Evolutionary conservation across 2,888 invertebrate species (phyloP), one percentile per base, ranked within the genome.

Genomic region (Drosophila mimetica): DNA sequence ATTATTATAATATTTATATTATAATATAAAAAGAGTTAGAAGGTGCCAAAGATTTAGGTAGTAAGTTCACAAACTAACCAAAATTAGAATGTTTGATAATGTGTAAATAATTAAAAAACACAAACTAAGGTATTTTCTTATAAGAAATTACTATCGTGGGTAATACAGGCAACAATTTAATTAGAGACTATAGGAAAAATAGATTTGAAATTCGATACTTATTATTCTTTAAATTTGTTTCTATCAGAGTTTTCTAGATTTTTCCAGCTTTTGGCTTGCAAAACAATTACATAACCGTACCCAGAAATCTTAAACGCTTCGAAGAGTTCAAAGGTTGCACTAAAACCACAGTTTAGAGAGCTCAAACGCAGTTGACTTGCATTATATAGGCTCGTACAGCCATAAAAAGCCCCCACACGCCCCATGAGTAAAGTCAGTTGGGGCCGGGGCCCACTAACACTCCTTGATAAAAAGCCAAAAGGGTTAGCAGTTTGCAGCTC

Each of bases 401-500:
- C 14, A 53, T 39, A 41, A 52, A 52, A 39, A 37, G 9, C 42
- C 42, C 34, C 42, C 61, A 48, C 61, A 48, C 37, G 28, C 50
- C 61, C 11, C 42, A 14, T 16, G 18, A n/a, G n/a, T 41, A 34
- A 13, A 48, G 34, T 34, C 32, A 32, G n/a, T n/a, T n/a, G n/a
- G n/a, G 39, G 46, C 42, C 18, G n/a, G n/a, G n/a, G n/a, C 37
- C 18, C 30, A 58, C 54, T n/a, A 39, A 50, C 61, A 58, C 42
- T 16, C 63, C 34, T 41, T 37, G 30, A 25, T 14, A 28, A 44
- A 32, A 37, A 37, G 37, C 42, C 22, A 60, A 46, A 46, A 58
- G 60, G 53, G 28, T 46, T 46, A 30, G 46, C 30, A 46, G 44
- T 73, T 74, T 64, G 70, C 54, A 66, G 81, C 77, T 74, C 65